These are phyloP conservation scores for Ischnura elegans DNA, from an alignment of 2,888 invertebrate genomes.

Conservation along the genomic window DNA sequence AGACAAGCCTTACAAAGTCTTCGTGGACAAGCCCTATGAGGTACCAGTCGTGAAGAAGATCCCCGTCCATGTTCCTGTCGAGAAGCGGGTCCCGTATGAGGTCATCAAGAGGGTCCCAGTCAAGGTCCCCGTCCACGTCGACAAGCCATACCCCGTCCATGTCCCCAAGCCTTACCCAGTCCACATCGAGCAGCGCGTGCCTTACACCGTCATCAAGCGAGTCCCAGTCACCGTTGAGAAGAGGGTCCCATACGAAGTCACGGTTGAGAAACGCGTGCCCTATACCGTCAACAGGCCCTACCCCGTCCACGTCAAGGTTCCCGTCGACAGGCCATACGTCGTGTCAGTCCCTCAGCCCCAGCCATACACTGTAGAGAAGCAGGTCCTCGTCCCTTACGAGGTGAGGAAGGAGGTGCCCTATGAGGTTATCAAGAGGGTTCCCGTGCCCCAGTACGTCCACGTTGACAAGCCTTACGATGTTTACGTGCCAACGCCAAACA, in stretches of 20 bases:
- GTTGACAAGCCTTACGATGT: background rate
- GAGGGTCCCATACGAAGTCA: background rate
- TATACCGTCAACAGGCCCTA: background rate
- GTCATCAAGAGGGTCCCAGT: background rate
- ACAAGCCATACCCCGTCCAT: background rate
- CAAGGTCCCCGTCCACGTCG: background rate
- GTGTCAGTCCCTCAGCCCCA: background rate
- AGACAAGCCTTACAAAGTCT: slow-evolving; percentile 1
- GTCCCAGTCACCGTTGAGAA: background rate
- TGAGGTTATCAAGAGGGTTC: background rate
- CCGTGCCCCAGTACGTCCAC: background rate
- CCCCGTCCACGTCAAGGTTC: background rate
- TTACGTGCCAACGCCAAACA: background rate
- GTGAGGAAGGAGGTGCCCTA: background rate
- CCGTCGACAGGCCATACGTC: background rate
- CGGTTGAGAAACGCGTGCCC: background rate
- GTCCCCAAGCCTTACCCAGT: background rate
- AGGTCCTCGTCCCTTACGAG: background rate
- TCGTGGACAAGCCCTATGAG: slow-evolving; percentile 3
- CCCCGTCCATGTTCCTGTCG: background rate
- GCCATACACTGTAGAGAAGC: background rate
- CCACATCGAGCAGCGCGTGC: slow-evolving; percentile 7
- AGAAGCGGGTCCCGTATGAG: background rate
- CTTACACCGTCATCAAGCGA: background rate
- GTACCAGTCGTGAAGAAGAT: slow-evolving; percentile 4